Percentiles rank a stretch among this genome's conserved stretches.
These are phyloP conservation scores for Osmoderma eremita DNA, from an alignment of 2,888 invertebrate species.

Conservation along the genomic window DNA sequence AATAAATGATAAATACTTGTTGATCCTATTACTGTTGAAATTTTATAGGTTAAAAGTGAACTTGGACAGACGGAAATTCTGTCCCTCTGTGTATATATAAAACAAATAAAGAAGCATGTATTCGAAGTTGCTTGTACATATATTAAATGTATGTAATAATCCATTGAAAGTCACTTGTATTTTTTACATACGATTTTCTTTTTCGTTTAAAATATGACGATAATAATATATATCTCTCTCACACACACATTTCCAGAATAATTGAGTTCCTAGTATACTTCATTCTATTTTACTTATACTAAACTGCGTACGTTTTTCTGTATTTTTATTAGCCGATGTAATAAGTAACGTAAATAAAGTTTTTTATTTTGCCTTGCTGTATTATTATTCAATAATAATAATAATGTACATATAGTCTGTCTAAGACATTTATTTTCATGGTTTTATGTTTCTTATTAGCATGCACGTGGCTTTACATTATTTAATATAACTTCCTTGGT, in stretches of 20 bases:
- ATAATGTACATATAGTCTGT: too few relatives aligned
- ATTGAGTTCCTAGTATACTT: constrained; percentile 42
- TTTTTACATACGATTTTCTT: constrained; percentile 37
- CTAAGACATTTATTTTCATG: too few relatives aligned
- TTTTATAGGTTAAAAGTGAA: constrained; percentile 45
- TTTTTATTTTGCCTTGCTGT: constrained; percentile 37
- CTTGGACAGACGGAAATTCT: constrained; percentile 39
- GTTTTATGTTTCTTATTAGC: too few relatives aligned
- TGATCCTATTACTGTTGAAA: constrained; percentile 49
- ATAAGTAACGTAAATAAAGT: constrained; percentile 42
- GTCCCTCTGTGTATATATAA: constrained; percentile 36
- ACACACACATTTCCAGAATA: constrained; percentile 41
- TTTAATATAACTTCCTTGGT: too few relatives aligned
- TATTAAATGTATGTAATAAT: constrained; percentile 39
- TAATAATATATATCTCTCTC: background rate
- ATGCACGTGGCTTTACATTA: too few relatives aligned
- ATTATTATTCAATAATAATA: constrained; percentile 17
- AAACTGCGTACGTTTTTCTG: constrained; percentile 38
- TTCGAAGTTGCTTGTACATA: constrained; percentile 44
- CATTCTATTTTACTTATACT: constrained; percentile 36
- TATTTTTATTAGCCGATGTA: constrained; percentile 41
- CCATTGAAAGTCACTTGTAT: constrained; percentile 41
- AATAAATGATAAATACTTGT: constrained; percentile 44
- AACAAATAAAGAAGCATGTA: constrained; percentile 32
- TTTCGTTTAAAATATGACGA: constrained; percentile 13